These are phyloP conservation scores for Allygus modestus DNA, from an alignment of 2,888 invertebrate species.

Conservation along the genomic window DNA sequence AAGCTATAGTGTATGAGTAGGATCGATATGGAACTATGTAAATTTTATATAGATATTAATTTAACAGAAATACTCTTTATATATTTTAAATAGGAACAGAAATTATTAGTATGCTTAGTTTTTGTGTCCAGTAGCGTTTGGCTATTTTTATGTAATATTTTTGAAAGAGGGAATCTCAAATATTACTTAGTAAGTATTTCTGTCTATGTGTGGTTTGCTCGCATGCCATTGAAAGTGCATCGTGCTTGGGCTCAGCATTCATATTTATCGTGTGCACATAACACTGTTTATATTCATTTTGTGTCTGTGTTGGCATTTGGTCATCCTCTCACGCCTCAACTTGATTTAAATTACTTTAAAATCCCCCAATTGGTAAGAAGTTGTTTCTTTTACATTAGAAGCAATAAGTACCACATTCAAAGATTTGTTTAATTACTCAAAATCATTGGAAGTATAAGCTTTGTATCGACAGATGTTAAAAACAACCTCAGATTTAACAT, in stretches of 20 bases:
- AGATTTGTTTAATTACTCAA: too few relatives aligned
- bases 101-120: neutral
- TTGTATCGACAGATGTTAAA: too few relatives aligned
- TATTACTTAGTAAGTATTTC: neutral
- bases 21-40: too few relatives aligned
- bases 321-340: neutral
- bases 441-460: too few relatives aligned
- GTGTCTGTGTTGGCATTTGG: neutral
- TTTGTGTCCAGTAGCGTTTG: neutral
- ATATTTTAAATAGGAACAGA: neutral
- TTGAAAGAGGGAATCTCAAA: neutral
- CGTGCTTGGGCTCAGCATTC: neutral
- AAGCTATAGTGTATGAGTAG: too few relatives aligned
- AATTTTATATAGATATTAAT: too few relatives aligned
- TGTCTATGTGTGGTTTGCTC: neutral
- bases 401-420: too few relatives aligned
- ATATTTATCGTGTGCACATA: neutral
- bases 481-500: too few relatives aligned
- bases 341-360: neutral
- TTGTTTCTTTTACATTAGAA: too few relatives aligned
- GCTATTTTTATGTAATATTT: neutral
- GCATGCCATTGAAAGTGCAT: neutral
- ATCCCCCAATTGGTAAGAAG: too few relatives aligned
- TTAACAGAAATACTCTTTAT: too few relatives aligned
- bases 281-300: neutral